These are phyloP conservation scores for Coelinius sp. DNA, from an alignment of 2,888 invertebrate species.

Conservation along the genomic window DNA sequence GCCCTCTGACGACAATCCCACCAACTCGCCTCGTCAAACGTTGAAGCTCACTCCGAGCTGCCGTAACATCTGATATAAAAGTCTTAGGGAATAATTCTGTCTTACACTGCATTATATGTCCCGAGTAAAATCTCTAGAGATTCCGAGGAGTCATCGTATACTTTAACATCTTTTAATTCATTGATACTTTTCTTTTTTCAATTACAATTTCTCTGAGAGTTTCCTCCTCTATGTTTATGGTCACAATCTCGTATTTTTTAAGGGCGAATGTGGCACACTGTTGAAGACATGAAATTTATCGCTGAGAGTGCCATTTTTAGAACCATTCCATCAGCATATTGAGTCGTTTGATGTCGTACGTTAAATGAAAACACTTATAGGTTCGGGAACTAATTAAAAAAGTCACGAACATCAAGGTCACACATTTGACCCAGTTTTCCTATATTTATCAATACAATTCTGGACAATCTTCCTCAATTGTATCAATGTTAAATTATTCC, in stretches of 20 bases:
- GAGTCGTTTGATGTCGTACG: no score
- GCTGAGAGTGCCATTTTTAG: background rate
- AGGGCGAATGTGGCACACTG: background rate
- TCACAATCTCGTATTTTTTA: background rate
- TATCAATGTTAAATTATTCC: no score
- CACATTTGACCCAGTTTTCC: no score
- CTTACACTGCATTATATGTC: background rate
- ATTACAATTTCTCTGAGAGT: background rate
- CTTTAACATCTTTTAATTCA: background rate
- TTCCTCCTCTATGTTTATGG: background rate
- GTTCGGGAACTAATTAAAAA: no score
- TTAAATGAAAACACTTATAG: no score
- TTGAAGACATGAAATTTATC: background rate
- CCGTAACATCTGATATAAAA: constrained; percentile 23
- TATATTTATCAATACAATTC: no score
- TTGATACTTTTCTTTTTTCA: background rate
- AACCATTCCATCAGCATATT: no score
- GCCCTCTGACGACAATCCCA: constrained; percentile 44
- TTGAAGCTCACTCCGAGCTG: constrained; percentile 13
- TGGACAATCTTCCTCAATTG: no score
- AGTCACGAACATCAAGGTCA: no score
- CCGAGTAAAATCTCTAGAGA: background rate
- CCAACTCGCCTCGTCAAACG: constrained; percentile 33
- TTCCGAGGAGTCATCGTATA: background rate
- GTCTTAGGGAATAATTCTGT: background rate